phyloP scores from a whole-genome alignment of 64 coral and sea anemone genomes.

The Montipora foliosa region DNA sequence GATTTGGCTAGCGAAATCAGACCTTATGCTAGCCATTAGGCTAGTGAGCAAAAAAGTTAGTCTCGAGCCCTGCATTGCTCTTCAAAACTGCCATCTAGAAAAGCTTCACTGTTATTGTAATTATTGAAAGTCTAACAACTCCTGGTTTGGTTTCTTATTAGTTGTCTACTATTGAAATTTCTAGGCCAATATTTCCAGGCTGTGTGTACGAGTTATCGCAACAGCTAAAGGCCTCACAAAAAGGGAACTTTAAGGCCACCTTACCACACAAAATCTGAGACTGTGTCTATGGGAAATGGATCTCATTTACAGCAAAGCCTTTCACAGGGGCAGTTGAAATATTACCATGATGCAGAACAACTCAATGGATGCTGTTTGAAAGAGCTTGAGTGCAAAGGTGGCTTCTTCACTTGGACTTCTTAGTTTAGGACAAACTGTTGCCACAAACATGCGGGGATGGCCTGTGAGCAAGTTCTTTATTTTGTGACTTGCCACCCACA shows the following conservation, averaged over 20 bases:
- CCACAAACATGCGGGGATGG: no score
- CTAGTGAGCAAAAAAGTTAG: no score
- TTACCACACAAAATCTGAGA: background rate
- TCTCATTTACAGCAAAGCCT: constrained; percentile 24
- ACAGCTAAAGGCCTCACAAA: constrained; percentile 72
- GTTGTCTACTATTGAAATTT: constrained; percentile 86
- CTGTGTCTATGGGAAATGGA: background rate
- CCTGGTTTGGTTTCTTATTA: constrained; percentile 26
- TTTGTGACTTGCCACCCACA: no score
- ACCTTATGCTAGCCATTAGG: no score
- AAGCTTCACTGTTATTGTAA: no score
- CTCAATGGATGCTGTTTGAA: constrained; percentile 66
- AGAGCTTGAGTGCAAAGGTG: constrained; percentile 73
- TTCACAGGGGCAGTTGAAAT: constrained; percentile 17
- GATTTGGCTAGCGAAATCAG: no score
- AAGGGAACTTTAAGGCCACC: constrained; percentile 60
- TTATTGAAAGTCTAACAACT: no score
- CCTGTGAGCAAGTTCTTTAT: no score
- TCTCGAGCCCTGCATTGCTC: no score
- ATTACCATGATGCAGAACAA: constrained; percentile 23
- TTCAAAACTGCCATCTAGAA: no score
- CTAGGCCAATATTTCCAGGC: constrained; percentile 81
- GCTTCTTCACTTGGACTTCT: constrained; percentile 65
- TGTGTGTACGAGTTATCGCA: constrained; percentile 74
- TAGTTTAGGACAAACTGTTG: background rate